Evolutionary conservation across 1,140 invertebrate species (phyloP), one percentile per base, ranked within the genome.

Genomic region (Metopolophium dirhodum): DNA sequence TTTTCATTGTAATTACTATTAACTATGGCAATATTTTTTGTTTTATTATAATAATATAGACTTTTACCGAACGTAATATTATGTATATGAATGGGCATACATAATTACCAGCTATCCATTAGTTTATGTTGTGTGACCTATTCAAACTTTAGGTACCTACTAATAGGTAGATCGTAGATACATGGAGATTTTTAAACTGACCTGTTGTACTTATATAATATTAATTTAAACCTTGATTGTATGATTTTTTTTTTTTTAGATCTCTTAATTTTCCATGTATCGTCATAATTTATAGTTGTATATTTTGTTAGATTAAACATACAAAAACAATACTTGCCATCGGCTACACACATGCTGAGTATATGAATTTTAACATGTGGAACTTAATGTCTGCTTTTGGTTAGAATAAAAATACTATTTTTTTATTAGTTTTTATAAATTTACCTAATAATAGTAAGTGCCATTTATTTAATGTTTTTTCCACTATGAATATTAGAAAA

Each of bases 131-230:
- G 14, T 77, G 26, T 91, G 23, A 91, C 54, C 41, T 91, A 49
- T 91, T 82, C 35, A 49, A 57, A 57, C 35, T 37, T 57, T 85
- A 85, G 49, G 23, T 26, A 49, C 41, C 22, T 92, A 92, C 23
- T 18, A 9, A 37, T 45, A 51, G 49, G 22, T 51, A 57, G 20
- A 49, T 86, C 35, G 22, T 51, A 57, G 20, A 49, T 86, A 57
- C 23, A 35, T 57, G 47, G 47, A 83, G 77, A 85, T 86, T 85
- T 51, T 93, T 26, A 90, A 61, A 85, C 82, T 54, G 35, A 93
- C 77, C 77, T 93, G 77, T 86, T 93, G 91, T 93, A 93, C 91
- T 93, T 93, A 93, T 86, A 57, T 93, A 83, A 85, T 86, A 86
- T 85, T 82, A 51, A 83, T 23, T 83, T 83, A 18, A 54, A 89